Evolutionary conservation across 2,888 invertebrate genomes (phyloP), one percentile per base, ranked within the genome.

Genomic region (Drosophila monieri): DNA sequence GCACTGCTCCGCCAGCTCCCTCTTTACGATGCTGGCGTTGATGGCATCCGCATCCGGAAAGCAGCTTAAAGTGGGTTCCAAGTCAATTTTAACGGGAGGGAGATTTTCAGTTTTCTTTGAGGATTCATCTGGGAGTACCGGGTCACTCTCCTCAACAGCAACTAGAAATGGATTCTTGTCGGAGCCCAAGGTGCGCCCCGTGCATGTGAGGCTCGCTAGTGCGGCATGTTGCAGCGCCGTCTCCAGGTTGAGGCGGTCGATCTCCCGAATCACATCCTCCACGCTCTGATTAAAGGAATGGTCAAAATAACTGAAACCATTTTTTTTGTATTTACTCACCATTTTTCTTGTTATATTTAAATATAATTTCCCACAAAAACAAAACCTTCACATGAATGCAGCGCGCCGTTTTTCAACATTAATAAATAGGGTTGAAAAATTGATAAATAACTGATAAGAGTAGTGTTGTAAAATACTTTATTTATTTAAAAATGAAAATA

Each of bases 171-270:
- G 57, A n/a, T 64, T 46, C 6, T 72, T 67, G 44, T 91, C 90
- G 0, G 85, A 78, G 0, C 91, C 90, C 18, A 90, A 64, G 3
- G 89, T 85, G 0, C 90, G 85, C n/a, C 78, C 84, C 10, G 81
- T 69, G 35, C 73, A 68, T 1, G 49, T 4, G 1, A 75, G 12
- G 5, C 79, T 78, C 3, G 78, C 79, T 2, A 71, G 5, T 4
- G 78, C 80, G 6, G 80, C 80, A 12, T 77, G 78, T 21, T 76
- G 78, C 10, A 86, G 48, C n/a, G 69, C 83, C 5, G 59, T 43
- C 14, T 79, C 71, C 15, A 80, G 27, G n/a, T 66, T n/a, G 6
- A 77, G 25, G 12, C 32, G 39, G 5, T 66, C 43, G 15, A 66
- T 53, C 9, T 75, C 59, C 6, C 51, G 49, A 35, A 60, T 39